phyloP scores from a whole-genome alignment of 2,888 invertebrate species.

The Augochlorella aurata region DNA sequence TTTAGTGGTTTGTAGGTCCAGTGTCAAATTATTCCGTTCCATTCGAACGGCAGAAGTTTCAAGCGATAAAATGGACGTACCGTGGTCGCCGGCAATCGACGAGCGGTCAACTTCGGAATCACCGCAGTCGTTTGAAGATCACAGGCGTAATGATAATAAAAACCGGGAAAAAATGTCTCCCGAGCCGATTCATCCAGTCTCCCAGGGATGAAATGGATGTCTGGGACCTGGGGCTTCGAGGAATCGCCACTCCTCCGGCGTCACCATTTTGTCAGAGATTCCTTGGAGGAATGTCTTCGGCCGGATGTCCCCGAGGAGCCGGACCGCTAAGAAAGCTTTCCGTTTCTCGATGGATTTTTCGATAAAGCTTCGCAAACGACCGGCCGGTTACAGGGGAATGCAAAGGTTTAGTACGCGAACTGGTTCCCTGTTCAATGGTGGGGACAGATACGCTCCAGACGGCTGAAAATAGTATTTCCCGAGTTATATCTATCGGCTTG shows the following conservation, averaged over 20 bases:
- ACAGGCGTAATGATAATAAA: constrained; percentile 25
- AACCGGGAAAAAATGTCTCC: constrained; percentile 5
- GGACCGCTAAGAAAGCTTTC: constrained; percentile 51
- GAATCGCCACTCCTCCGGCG: constrained; percentile 31
- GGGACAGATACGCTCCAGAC: constrained; percentile 24
- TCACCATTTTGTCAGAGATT: constrained; percentile 32
- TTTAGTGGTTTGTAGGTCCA: too few relatives aligned
- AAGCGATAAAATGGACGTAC: too few relatives aligned
- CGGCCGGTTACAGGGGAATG: constrained; percentile 29
- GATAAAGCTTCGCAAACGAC: constrained; percentile 66
- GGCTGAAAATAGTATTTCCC: constrained; percentile 49
- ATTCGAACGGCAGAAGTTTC: too few relatives aligned
- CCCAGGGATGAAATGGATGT: constrained; percentile 14
- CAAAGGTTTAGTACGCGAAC: not conserved
- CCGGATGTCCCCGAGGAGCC: constrained; percentile 50
- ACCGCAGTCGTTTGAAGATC: not conserved
- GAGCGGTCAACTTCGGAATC: too few relatives aligned
- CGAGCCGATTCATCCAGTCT: not conserved
- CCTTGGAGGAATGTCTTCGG: constrained; percentile 28
- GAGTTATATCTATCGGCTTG: constrained; percentile 53
- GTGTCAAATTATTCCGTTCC: too few relatives aligned
- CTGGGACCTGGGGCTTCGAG: not conserved
- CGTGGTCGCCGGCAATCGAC: too few relatives aligned
- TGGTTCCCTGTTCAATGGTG: not conserved
- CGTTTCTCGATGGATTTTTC: constrained; percentile 62